These are phyloP conservation scores for Solenopsis invicta DNA, from an alignment of 1,140 invertebrate species.

Conservation along the genomic window DNA sequence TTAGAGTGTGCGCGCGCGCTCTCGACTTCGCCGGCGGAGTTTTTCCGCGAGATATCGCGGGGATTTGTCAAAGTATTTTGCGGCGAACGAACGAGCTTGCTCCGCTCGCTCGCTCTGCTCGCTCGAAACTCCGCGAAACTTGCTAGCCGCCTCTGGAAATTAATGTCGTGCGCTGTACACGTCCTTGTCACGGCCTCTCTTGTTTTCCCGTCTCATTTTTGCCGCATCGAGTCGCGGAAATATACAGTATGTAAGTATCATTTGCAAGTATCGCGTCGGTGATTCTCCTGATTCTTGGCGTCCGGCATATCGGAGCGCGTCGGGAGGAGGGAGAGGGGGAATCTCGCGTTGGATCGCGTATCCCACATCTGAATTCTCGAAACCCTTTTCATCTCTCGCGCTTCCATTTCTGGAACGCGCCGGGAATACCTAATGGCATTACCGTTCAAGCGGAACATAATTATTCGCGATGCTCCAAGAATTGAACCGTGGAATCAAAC, in stretches of 20 bases:
- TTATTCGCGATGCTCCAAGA: slow-evolving; percentile 42
- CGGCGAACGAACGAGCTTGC: slow-evolving; percentile 58
- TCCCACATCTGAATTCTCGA: slow-evolving; percentile 39
- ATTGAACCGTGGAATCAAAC: slow-evolving; percentile 23
- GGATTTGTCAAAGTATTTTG: slow-evolving; percentile 77
- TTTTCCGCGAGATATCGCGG: slow-evolving; percentile 75
- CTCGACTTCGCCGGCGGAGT: slow-evolving; percentile 70
- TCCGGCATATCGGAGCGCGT: background rate
- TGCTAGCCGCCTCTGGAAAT: slow-evolving; percentile 73
- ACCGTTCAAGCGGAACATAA: slow-evolving; percentile 23
- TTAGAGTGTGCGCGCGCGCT: slow-evolving; percentile 75
- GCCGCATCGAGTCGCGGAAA: slow-evolving; percentile 30
- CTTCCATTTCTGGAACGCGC: slow-evolving; percentile 38
- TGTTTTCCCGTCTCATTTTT: slow-evolving; percentile 41
- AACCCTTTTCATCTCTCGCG: slow-evolving; percentile 24
- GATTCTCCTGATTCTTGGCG: slow-evolving; percentile 16
- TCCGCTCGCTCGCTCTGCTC: no score
- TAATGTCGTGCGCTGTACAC: slow-evolving; percentile 63
- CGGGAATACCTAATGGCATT: slow-evolving; percentile 52
- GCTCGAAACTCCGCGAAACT: slow-evolving; percentile 76
- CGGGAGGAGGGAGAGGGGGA: no score
- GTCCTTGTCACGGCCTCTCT: slow-evolving; percentile 53
- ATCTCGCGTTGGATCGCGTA: background rate
- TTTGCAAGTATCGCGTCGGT: slow-evolving; percentile 15
- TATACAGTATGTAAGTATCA: background rate